Conservation (phyloP, 2,888 invertebrate species). For the Choreutis nemorana region DNA sequence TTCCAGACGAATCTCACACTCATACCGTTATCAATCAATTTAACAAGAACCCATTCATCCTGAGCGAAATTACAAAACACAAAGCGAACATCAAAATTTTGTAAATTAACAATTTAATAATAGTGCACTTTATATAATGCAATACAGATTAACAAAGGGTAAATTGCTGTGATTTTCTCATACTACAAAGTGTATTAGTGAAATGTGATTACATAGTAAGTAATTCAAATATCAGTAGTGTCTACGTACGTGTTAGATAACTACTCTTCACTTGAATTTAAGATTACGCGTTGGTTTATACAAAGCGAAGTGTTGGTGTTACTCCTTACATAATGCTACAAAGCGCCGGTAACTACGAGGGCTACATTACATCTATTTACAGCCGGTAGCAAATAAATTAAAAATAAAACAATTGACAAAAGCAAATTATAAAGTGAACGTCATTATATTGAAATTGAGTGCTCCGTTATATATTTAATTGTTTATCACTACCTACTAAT, state of each 20-base stretch:
- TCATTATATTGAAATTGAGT: slow-evolving; percentile 20
- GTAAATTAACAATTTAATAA: slow-evolving; percentile 39
- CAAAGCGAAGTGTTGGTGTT: slow-evolving; percentile 52
- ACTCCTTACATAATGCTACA: slow-evolving; percentile 42
- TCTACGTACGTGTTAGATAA: slow-evolving; percentile 29
- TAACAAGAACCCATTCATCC: slow-evolving; percentile 26
- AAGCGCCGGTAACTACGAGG: slow-evolving; percentile 45
- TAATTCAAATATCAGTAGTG: too few species aligned
- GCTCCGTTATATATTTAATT: slow-evolving; percentile 31
- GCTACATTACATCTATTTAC: slow-evolving; percentile 32
- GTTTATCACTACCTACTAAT: slow-evolving; percentile 40
- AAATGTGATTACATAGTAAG: slow-evolving; percentile 16
- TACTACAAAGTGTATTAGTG: slow-evolving; percentile 9
- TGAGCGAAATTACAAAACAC: slow-evolving; percentile 45
- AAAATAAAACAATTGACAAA: slow-evolving; percentile 24
- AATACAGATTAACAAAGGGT: slow-evolving; percentile 34
- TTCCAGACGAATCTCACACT: slow-evolving; percentile 22
- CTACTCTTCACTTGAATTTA: slow-evolving; percentile 21
- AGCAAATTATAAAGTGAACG: slow-evolving; percentile 18
- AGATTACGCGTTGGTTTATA: slow-evolving; percentile 16
- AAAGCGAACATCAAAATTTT: slow-evolving; percentile 41
- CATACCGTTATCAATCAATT: slow-evolving; percentile 26
- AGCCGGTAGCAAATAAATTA: slow-evolving; percentile 26
- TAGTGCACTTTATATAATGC: slow-evolving; percentile 47
- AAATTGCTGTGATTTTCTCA: not conserved